phyloP scores from a whole-genome alignment of 2,888 invertebrate genomes.

The Galerucella pusilla region DNA sequence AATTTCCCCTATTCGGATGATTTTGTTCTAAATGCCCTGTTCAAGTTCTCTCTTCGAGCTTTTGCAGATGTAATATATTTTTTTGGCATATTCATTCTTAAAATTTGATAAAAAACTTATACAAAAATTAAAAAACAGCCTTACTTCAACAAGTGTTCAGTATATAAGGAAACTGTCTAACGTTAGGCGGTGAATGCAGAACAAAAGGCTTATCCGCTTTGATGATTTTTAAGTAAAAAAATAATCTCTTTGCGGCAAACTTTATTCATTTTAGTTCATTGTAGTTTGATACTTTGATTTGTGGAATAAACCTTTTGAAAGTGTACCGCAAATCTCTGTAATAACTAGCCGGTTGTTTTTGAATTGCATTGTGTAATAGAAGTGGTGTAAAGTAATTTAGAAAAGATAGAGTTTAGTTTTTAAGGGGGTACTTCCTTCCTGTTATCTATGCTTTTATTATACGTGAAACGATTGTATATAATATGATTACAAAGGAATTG shows the following conservation, averaged over 20 bases:
- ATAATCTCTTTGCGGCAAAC: slow-evolving; percentile 18
- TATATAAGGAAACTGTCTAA: slow-evolving; percentile 26
- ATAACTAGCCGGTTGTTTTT: slow-evolving; percentile 11
- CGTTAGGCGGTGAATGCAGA: slow-evolving; percentile 50
- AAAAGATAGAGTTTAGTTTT: slow-evolving; percentile 7
- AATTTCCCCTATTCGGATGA: too few relatives aligned
- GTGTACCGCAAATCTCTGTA: neutral
- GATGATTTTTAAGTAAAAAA: slow-evolving; percentile 17
- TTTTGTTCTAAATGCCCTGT: too few relatives aligned
- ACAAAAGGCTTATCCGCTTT: slow-evolving; percentile 17
- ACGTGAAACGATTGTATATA: neutral
- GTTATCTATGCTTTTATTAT: slow-evolving; percentile 5
- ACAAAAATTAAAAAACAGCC: neutral
- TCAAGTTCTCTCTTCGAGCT: too few relatives aligned
- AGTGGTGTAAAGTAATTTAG: slow-evolving; percentile 4
- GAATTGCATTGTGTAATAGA: slow-evolving; percentile 17
- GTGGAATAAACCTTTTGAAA: slow-evolving; percentile 6
- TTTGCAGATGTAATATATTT: too few relatives aligned
- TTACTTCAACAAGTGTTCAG: neutral
- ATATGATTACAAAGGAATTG: slow-evolving; percentile 7
- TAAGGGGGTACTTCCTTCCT: slow-evolving; percentile 16
- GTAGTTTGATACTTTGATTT: slow-evolving; percentile 10
- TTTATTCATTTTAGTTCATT: neutral
- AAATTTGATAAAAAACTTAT: neutral
- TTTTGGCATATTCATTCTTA: neutral